A percentile compares a stretch with the other conserved stretches of the same genome.
phyloP scores from a whole-genome alignment of 2,888 invertebrate species.

The Scrobipalpa atriplicella region DNA sequence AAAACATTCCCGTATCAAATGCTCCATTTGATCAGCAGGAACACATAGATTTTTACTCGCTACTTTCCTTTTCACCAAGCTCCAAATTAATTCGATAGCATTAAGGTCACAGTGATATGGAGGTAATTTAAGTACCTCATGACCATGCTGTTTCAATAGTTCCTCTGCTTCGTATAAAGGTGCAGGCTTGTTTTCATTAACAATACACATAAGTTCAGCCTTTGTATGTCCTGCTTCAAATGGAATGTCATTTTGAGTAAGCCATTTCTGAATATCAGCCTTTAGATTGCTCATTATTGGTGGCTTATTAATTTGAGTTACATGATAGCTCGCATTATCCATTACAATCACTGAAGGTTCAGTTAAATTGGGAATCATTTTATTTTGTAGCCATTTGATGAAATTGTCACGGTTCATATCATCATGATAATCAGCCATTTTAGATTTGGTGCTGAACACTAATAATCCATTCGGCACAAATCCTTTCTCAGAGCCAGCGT shows the following conservation, averaged over 20 bases:
- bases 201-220: constrained; percentile 35
- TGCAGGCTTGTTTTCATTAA: too few species aligned
- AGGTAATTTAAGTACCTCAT: constrained; percentile 35
- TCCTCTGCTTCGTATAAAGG: constrained; percentile 22
- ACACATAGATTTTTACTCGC: constrained; percentile 31
- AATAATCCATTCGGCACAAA: constrained; percentile 36
- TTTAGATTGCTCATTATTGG: constrained; percentile 4
- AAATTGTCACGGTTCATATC: constrained; percentile 38
- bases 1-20: constrained; percentile 6
- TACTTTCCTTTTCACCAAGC: constrained; percentile 35
- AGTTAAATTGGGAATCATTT: constrained; percentile 33
- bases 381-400: constrained; percentile 34
- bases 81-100: constrained; percentile 29
- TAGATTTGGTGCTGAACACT: constrained; percentile 38
- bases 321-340: constrained; percentile 35
- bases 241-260: constrained; percentile 33
- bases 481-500: constrained; percentile 39
- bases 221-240: constrained; percentile 36
- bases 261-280: constrained; percentile 20
- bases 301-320: constrained; percentile 22
- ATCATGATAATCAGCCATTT: constrained; percentile 38
- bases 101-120: constrained; percentile 37
- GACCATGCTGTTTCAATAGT: constrained; percentile 35
- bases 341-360: constrained; percentile 30
- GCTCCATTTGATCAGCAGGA: background rate